phyloP scores from a whole-genome alignment of 2,113 vertebrate species.

The Lycocorax pyrrhopterus region DNA sequence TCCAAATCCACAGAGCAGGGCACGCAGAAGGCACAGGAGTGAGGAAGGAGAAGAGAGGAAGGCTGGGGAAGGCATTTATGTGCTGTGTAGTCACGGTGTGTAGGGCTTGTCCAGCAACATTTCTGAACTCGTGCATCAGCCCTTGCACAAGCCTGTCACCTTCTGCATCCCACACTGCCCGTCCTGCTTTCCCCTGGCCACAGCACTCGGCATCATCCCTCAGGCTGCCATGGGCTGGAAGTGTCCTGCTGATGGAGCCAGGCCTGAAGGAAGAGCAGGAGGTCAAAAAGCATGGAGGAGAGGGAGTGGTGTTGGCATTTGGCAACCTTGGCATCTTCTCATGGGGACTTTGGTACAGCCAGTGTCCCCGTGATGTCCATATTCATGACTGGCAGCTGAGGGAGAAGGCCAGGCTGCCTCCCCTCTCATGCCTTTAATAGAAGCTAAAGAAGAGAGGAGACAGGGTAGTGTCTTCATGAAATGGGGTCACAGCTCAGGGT shows the following conservation, averaged over 20 bases:
- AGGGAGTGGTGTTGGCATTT: neutral
- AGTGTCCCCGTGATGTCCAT: neutral
- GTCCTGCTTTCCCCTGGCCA: neutral
- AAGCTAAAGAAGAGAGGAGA: neutral
- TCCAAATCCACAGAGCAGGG: neutral
- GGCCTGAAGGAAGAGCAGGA: neutral
- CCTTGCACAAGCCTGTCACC: neutral
- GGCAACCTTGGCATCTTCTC: neutral
- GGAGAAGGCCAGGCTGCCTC: neutral
- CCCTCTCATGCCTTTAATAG: neutral
- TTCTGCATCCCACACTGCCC: neutral
- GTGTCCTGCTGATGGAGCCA: neutral
- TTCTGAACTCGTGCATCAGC: neutral
- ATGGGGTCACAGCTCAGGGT: neutral
- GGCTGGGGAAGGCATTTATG: neutral
- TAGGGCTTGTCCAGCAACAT: neutral
- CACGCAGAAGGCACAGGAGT: neutral
- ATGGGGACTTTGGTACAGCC: neutral
- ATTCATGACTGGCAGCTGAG: neutral
- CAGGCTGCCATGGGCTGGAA: accelerated
- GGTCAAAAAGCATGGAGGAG: neutral
- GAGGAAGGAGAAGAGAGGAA: neutral
- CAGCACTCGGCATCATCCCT: neutral
- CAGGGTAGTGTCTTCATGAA: neutral
- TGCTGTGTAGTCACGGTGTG: neutral